These are phyloP conservation scores for Popillia japonica DNA, from an alignment of 1,140 invertebrate species.

Conservation along the genomic window DNA sequence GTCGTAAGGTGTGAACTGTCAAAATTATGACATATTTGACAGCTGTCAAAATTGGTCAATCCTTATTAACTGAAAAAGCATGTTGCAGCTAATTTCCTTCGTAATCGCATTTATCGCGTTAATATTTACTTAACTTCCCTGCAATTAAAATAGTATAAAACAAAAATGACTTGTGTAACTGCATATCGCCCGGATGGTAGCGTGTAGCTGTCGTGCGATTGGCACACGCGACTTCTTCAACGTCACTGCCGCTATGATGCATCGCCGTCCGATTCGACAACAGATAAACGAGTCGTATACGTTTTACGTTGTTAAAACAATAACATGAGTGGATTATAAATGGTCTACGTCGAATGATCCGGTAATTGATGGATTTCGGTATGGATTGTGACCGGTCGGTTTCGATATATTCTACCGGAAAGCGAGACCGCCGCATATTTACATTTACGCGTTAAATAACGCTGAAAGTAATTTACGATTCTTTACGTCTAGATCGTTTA, in stretches of 20 bases:
- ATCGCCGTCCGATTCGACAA: conserved; percentile 24
- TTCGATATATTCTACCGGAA: not conserved
- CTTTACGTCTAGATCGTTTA: not conserved
- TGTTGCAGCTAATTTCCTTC: no score
- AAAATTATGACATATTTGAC: no score
- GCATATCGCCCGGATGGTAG: not conserved
- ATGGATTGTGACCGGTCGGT: conserved; percentile 7
- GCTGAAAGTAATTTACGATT: conserved; percentile 22
- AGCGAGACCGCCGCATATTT: not conserved
- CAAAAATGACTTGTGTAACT: no score
- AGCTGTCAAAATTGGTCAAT: no score
- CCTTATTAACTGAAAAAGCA: no score
- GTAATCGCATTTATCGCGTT: not conserved
- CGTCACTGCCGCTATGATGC: not conserved
- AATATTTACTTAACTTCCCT: not conserved
- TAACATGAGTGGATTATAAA: conserved; percentile 27
- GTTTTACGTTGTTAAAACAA: conserved; percentile 24
- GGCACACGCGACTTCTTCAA: conserved; percentile 26
- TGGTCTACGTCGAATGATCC: conserved; percentile 23
- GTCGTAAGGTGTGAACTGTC: no score
- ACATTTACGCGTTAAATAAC: not conserved
- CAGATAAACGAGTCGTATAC: conserved; percentile 26
- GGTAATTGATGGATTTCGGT: conserved; percentile 19
- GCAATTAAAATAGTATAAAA: not conserved
- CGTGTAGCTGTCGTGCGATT: conserved; percentile 10